Percentiles rank a stretch among this genome's conserved stretches.
phyloP scores from a whole-genome alignment of 1,140 invertebrate genomes.

The Cydia fagiglandana region DNA sequence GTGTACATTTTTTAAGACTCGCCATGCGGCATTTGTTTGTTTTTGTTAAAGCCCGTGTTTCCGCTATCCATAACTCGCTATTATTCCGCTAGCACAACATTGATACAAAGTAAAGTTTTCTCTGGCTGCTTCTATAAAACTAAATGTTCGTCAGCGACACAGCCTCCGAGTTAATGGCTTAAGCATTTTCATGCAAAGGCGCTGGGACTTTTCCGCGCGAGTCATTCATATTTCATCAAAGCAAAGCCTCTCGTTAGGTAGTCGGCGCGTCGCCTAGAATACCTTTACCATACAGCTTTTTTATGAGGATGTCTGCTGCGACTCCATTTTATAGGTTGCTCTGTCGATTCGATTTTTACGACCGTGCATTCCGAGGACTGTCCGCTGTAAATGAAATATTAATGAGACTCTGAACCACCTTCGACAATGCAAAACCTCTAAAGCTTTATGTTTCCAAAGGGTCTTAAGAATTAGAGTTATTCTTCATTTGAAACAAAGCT shows the following conservation, averaged over 20 bases:
- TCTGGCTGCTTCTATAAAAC: background rate
- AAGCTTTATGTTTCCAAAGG: constrained; percentile 35
- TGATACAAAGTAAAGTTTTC: background rate
- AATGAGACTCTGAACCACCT: constrained; percentile 41
- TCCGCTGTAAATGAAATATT: constrained; percentile 40
- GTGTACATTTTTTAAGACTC: constrained; percentile 66
- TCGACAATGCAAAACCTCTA: constrained; percentile 33
- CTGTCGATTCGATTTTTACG: constrained; percentile 31
- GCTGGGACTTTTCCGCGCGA: background rate
- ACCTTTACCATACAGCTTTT: constrained; percentile 16
- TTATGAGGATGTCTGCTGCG: constrained; percentile 28
- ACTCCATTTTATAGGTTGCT: constrained; percentile 22
- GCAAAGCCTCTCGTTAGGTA: constrained; percentile 24
- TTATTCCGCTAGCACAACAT: constrained; percentile 23
- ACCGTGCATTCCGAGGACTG: constrained; percentile 34
- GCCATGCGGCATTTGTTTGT: constrained; percentile 59
- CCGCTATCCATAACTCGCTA: constrained; percentile 45
- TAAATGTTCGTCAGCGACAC: constrained; percentile 3
- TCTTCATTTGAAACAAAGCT: constrained; percentile 39
- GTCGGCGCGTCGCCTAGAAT: constrained; percentile 14
- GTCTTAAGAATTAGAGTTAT: constrained; percentile 37
- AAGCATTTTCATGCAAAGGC: background rate
- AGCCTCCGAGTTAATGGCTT: background rate
- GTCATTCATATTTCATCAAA: constrained; percentile 29
- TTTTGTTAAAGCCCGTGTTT: constrained; percentile 61